Evolutionary conservation across 2,888 invertebrate genomes (phyloP), one percentile per base, ranked within the genome.

Genomic region (Malthinus seriepunctatus): DNA sequence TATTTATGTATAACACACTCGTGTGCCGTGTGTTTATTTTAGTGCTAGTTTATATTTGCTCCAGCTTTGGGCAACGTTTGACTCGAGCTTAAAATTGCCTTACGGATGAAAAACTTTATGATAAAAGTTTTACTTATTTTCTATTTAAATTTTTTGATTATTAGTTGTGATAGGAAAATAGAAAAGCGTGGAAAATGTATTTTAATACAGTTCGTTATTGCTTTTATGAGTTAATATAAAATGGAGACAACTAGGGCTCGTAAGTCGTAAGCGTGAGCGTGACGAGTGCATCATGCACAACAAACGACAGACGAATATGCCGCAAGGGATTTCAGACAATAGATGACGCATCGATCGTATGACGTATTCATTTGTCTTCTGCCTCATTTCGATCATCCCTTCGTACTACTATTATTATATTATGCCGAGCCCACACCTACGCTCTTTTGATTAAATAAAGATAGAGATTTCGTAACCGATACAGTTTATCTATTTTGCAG

Each of bases 311-410:
- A 65, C 68, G 69, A 69, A 69, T 68, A 69, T 68, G 69, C 69
- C 70, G 68, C 66, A 54, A 67, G 69, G 69, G 67, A 71, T 70
- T 70, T 67, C 70, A 64, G 63, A 73, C 71, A 73, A 73, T 74
- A 71, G 73, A 75, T 73, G 75, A 74, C 70, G 70, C 72, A 74
- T 74, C 74, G 73, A 75, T 75, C 73, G 70, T 65, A 67, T 71
- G 73, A 73, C 71, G 73, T 72, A 74, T 75, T 75, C 75, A 73
- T 75, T 74, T 74, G 73, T 74, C 73, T 75, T 75, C 73, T 70
- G 71, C 71, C 69, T 71, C 73, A 68, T 69, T 69, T 67, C 69
- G 54, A 34, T 42, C 63, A 51, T 55, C 60, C 60, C 62, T 56
- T 57, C 53, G 52, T 59, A 48, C 54, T 63, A 49, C 31, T 50